These are phyloP conservation scores for Cyprinodon tularosa DNA, from an alignment of 2,113 vertebrate species.

Conservation along the genomic window DNA sequence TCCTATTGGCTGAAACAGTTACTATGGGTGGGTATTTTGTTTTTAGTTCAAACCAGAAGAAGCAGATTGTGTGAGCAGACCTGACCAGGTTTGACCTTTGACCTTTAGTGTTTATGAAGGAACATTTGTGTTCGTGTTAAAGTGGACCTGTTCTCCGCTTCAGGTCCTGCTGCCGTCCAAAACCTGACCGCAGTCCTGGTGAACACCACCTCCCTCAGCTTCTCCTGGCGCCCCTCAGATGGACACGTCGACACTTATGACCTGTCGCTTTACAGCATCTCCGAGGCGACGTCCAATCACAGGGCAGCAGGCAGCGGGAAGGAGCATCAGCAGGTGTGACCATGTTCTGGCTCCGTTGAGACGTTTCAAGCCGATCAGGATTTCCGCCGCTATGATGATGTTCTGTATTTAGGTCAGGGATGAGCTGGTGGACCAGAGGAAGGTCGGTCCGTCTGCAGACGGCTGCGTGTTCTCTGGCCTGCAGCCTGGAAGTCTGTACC, in stretches of 20 bases:
- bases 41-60: too few relatives aligned
- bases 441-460: conserved; percentile 21
- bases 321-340: conserved; percentile 42
- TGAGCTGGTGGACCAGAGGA: conserved; percentile 41
- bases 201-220: conserved; percentile 58
- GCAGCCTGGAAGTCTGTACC: conserved; percentile 58
- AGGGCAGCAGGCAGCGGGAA: conserved; percentile 8
- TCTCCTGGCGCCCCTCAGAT: conserved; percentile 59
- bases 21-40: too few relatives aligned
- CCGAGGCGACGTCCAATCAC: conserved; percentile 25
- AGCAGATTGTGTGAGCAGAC: too few relatives aligned
- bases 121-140: not conserved
- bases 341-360: not conserved
- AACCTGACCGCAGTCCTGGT: conserved; percentile 29
- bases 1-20: too few relatives aligned
- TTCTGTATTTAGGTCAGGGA: conserved; percentile 17
- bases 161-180: conserved; percentile 79
- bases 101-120: not conserved
- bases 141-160: not conserved
- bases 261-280: conserved; percentile 55
- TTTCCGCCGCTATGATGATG: not conserved
- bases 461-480: conserved; percentile 55
- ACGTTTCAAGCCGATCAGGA: not conserved
- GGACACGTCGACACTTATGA: conserved; percentile 66
- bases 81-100: too few relatives aligned